Percentiles rank a stretch among this genome's conserved stretches.
phyloP scores from a whole-genome alignment of 2,888 invertebrate species.

The Drosophila buzzatii region DNA sequence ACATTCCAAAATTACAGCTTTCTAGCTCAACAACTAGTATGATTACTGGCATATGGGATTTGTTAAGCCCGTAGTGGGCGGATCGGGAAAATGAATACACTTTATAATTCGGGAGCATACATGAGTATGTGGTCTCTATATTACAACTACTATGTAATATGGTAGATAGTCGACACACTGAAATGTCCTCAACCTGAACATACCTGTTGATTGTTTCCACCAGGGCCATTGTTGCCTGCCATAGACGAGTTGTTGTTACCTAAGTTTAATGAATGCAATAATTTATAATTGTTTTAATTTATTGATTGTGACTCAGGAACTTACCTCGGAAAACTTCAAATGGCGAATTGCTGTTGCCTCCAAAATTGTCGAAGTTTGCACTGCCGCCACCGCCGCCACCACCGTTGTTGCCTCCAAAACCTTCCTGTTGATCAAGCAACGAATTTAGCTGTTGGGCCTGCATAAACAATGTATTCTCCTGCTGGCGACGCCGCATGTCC shows the following conservation, averaged over 20 bases:
- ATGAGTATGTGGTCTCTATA: no score
- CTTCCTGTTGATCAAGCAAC: conserved; percentile 90
- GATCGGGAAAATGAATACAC: no score
- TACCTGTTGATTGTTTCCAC: conserved; percentile 64
- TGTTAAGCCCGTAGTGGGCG: no score
- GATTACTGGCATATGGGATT: no score
- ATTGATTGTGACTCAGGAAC: background rate
- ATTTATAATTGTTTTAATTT: background rate
- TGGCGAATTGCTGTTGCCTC: conserved; percentile 74
- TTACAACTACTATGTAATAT: no score
- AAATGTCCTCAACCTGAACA: background rate
- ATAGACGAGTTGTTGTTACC: conserved; percentile 63
- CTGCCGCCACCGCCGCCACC: conserved; percentile 55
- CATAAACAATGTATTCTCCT: conserved; percentile 94
- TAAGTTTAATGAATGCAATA: conserved; percentile 4
- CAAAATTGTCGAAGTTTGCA: conserved; percentile 73
- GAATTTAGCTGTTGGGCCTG: conserved; percentile 89
- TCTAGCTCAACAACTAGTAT: no score
- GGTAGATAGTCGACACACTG: no score
- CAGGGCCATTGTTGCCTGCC: conserved; percentile 60
- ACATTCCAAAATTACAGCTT: no score
- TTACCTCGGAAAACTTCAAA: conserved; percentile 83
- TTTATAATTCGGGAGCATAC: no score
- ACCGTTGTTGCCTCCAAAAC: conserved; percentile 59
- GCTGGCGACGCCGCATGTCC: conserved; percentile 93